A percentile compares a stretch with the other conserved stretches of the same genome.
Conservation (phyloP, 2,888 invertebrate species). For the Ypsolopha sequella region DNA sequence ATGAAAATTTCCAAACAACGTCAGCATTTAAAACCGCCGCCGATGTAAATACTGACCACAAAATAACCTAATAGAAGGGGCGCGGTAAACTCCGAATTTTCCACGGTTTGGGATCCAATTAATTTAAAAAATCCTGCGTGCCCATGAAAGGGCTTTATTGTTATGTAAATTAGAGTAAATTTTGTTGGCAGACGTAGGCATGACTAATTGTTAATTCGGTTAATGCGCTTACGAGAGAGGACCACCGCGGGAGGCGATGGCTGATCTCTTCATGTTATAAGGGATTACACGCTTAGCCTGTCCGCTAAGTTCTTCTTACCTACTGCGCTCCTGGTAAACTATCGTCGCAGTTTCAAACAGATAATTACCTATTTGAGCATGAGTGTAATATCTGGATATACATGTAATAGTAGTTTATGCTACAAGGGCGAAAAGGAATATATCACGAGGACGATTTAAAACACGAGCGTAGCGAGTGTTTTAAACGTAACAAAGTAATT, state of each 20-base stretch:
- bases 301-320: conserved; percentile 10
- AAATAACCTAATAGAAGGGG: conserved; percentile 21
- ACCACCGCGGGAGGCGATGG: conserved; percentile 20
- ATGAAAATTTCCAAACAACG: background rate
- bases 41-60: conserved; percentile 33
- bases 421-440: too few relatives aligned
- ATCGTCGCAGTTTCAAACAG: too few relatives aligned
- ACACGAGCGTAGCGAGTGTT: too few relatives aligned
- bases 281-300: conserved; percentile 27
- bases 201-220: conserved; percentile 69
- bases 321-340: background rate
- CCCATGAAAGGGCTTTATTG: conserved; percentile 59
- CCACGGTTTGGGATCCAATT: conserved; percentile 61
- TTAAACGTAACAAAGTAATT: too few relatives aligned
- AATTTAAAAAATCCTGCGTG: conserved; percentile 65
- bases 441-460: too few relatives aligned
- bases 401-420: too few relatives aligned
- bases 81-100: conserved; percentile 40
- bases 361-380: too few relatives aligned
- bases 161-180: conserved; percentile 69
- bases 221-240: conserved; percentile 60
- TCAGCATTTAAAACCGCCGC: background rate
- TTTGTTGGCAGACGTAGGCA: conserved; percentile 60
- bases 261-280: conserved; percentile 11
- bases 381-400: too few relatives aligned